Conservation (phyloP, 2,113 vertebrate genomes). For the Microtus richardsoni region DNA sequence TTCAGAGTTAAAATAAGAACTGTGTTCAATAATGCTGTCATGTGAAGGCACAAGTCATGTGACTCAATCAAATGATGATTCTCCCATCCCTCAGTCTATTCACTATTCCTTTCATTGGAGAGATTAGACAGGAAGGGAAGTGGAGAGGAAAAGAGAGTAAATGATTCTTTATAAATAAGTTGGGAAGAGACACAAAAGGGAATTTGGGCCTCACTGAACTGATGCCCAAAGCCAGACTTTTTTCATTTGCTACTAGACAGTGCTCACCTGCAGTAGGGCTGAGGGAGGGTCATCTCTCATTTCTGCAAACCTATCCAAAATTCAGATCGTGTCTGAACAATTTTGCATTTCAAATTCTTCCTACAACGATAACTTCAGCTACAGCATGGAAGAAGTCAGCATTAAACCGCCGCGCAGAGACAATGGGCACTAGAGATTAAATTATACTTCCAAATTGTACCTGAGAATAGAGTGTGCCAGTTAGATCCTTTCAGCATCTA, state of each 20-base stretch:
- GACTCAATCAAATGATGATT: not conserved
- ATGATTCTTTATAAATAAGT: not conserved
- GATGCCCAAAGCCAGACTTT: not conserved
- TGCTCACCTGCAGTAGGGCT: not conserved
- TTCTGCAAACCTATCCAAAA: not conserved
- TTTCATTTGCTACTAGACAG: not conserved
- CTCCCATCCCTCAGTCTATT: not conserved
- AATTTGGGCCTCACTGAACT: not conserved
- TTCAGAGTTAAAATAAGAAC: constrained; percentile 43
- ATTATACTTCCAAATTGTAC: constrained; percentile 9
- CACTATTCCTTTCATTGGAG: not conserved
- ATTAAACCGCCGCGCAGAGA: not conserved
- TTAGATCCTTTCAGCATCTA: not conserved
- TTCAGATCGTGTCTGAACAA: constrained; percentile 17
- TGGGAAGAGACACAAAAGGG: not conserved
- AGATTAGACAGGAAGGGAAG: not conserved
- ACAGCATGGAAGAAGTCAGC: not conserved
- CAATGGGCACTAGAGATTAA: not conserved
- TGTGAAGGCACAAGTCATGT: not conserved
- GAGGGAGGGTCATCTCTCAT: not conserved
- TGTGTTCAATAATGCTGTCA: constrained; percentile 14
- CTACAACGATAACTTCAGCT: not conserved
- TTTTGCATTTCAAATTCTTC: constrained; percentile 32
- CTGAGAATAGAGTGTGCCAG: constrained; percentile 6
- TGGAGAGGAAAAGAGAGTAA: not conserved